Base-by-base conservation (phyloP, 1,140 invertebrate species). In the Hydropsyche tenuis region DNA sequence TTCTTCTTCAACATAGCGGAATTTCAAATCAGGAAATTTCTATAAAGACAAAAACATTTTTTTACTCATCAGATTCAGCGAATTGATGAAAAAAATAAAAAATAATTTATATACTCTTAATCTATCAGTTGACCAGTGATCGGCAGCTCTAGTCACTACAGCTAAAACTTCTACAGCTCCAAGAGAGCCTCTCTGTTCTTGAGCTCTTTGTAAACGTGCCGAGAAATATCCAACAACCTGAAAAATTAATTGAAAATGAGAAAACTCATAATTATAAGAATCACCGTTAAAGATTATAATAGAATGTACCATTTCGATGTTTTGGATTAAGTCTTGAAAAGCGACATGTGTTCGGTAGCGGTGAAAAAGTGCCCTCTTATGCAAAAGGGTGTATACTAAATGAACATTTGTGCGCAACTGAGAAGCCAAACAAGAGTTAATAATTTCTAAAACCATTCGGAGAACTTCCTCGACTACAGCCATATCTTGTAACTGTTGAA, bases 21-120 rank as follows among this genome's bases (percentile, higher is more conserved):
- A 99, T 83, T 98, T 99, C 51, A 99, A 84, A 79, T 99, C 97
- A 0, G 98, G 97, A 83, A 99, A 99, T 92, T 97, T 98, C 94
- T 97, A 83, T 12, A 90, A 78, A 22, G 48, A 60, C 14, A 16
- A 48, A 20, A 56, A 20, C 7, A 25, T 60, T 60, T 60, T 6
- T 22, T 22, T 25, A 22, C 5, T 1, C 3, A 25, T 22, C 9
- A 7, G 14, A n/a, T 48, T 6, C 3, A 16, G 16, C 4, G 4
- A 48, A 48, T 7, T 16, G 45, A 48, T 7, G 3, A 48, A 51
- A 12, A 45, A 27, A 37, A 37, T 37, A 37, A 37, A 37, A 53
- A 12, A 43, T 42, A 48, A 62, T 65, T 30, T 25, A 46, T 76
- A n/a, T 88, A 97, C 96, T 85, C 94, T 93, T 69, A 99, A 85